These are phyloP conservation scores for Tethea ocularis DNA, from an alignment of 2,888 invertebrate genomes.

Conservation along the genomic window DNA sequence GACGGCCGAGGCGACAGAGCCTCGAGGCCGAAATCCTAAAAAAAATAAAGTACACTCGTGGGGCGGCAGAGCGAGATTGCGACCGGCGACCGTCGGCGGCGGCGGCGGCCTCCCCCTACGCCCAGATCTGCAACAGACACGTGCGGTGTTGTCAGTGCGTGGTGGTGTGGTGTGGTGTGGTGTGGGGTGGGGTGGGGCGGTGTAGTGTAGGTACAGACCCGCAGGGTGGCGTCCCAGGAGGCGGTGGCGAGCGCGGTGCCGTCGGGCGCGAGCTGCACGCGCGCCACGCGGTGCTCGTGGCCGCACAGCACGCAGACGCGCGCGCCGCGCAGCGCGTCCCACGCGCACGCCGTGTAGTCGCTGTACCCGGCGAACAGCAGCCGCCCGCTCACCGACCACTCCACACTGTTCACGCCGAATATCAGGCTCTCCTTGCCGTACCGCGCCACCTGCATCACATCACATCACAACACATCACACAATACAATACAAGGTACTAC, in stretches of 20 bases:
- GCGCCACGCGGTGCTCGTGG: constrained; percentile 97
- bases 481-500: no score
- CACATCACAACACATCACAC: constrained; percentile 49
- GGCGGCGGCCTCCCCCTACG: constrained; percentile 25
- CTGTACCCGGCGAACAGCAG: constrained; percentile 99
- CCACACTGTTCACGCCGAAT: constrained; percentile 93
- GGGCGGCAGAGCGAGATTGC: no score
- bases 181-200: constrained; percentile 83
- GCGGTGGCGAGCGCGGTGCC: constrained; percentile 98
- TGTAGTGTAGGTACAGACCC: constrained; percentile 89
- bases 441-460: neutral
- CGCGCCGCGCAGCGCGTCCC: constrained; percentile 98
- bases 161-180: no score
- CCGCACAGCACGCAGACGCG: constrained; percentile 96
- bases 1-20: neutral
- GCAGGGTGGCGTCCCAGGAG: constrained; percentile 90
- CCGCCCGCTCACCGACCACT: constrained; percentile 97
- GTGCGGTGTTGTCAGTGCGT: no score
- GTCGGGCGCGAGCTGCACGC: constrained; percentile 97
- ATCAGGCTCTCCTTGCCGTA: constrained; percentile 88
- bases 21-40: neutral
- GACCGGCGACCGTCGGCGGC: neutral
- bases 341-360: constrained; percentile 99
- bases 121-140: constrained; percentile 52
- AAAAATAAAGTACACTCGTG: neutral